Percentiles rank a stretch among this genome's conserved stretches.
These are phyloP conservation scores for Callionymus lyra DNA, from an alignment of 2,113 vertebrate species.

Conservation along the genomic window DNA sequence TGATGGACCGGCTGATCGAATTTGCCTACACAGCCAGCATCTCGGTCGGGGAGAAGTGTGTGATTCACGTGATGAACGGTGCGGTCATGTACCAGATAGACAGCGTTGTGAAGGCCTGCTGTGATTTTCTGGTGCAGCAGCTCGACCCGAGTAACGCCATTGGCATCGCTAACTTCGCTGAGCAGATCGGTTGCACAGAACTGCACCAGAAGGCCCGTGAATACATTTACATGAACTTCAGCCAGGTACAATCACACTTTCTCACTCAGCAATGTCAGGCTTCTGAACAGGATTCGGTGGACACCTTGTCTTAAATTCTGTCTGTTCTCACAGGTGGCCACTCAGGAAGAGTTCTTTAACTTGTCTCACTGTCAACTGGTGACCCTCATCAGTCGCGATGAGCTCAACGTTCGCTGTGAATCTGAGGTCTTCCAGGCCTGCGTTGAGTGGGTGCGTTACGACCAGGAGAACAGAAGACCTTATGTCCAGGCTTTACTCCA, in stretches of 20 bases:
- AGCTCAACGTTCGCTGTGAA: slow-evolving; percentile 93
- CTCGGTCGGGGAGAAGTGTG: slow-evolving; percentile 88
- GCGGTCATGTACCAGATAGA: slow-evolving; percentile 97
- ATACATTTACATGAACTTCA: slow-evolving; percentile 93
- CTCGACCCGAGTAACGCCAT: slow-evolving; percentile 95
- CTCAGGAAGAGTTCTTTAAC: slow-evolving; percentile 92
- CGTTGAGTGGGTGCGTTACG: slow-evolving; percentile 87
- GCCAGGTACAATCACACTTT: slow-evolving; percentile 76
- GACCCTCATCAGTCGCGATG: slow-evolving; percentile 84
- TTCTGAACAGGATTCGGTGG: too few species aligned
- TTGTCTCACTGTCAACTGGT: slow-evolving; percentile 89
- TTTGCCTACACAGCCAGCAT: slow-evolving; percentile 92
- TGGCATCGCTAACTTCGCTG: slow-evolving; percentile 89
- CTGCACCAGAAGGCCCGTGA: slow-evolving; percentile 85
- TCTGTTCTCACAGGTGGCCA: slow-evolving; percentile 70
- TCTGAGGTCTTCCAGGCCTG: slow-evolving; percentile 93
- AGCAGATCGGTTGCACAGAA: slow-evolving; percentile 83
- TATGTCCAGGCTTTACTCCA: slow-evolving; percentile 84
- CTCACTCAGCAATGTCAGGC: too few species aligned
- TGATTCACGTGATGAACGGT: slow-evolving; percentile 89
- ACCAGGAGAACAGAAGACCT: slow-evolving; percentile 73
- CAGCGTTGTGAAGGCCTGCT: slow-evolving; percentile 88
- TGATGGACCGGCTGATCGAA: slow-evolving; percentile 86
- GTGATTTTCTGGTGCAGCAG: slow-evolving; percentile 84
- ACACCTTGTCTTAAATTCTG: not conserved